Percentiles rank a stretch among this genome's conserved stretches.
Conservation (phyloP, 2,113 vertebrate species). For the Channa maculata region DNA sequence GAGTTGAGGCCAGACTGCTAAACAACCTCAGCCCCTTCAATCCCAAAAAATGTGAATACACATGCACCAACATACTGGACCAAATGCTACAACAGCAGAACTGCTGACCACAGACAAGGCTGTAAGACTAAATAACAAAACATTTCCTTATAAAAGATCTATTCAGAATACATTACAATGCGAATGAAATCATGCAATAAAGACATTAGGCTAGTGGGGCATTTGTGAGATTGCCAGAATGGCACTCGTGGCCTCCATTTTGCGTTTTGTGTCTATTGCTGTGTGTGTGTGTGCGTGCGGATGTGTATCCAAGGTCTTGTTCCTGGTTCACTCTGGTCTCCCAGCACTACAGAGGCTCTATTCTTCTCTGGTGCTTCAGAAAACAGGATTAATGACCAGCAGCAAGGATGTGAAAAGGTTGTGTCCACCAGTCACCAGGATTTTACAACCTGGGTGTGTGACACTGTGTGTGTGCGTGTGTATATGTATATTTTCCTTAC, state of each 20-base stretch:
- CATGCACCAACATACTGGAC: constrained; percentile 24
- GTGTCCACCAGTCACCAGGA: constrained; percentile 53
- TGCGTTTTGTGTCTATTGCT: neutral
- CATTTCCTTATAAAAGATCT: constrained; percentile 2
- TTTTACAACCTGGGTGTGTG: constrained; percentile 51
- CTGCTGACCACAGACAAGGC: constrained; percentile 2
- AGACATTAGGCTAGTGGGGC: constrained; percentile 54
- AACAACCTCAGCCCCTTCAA: constrained; percentile 12
- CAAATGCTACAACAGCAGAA: constrained; percentile 22
- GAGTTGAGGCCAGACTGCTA: constrained; percentile 40
- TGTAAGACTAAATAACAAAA: neutral
- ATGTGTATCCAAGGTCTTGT: constrained; percentile 48
- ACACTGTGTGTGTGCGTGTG: constrained; percentile 11
- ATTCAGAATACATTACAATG: constrained; percentile 18
- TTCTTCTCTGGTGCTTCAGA: constrained; percentile 68
- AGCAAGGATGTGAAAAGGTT: constrained; percentile 57
- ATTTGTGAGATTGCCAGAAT: constrained; percentile 53
- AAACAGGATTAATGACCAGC: constrained; percentile 66
- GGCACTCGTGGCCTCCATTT: constrained; percentile 57
- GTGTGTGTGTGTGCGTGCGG: constrained; percentile 12
- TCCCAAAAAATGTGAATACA: neutral
- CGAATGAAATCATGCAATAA: constrained; percentile 3
- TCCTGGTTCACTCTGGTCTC: constrained; percentile 62
- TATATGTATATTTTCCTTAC: constrained; percentile 13
- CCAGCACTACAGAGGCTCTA: constrained; percentile 58